These are phyloP conservation scores for Alitta virens DNA, from an alignment of 2,888 invertebrate genomes.

Conservation along the genomic window DNA sequence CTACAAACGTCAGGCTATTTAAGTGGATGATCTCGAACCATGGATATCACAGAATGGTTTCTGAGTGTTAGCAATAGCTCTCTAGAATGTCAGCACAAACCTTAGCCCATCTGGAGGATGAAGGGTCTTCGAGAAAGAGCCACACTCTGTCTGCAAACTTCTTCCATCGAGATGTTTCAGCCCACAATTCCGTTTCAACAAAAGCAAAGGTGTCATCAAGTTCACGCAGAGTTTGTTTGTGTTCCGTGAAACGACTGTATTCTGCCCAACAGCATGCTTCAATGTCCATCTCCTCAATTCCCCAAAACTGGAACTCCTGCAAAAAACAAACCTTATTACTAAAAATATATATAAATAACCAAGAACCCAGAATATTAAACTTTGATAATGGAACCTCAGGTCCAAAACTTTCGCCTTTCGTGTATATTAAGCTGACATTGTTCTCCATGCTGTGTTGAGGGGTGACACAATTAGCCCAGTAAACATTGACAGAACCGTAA, in stretches of 20 bases:
- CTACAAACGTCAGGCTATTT: no score
- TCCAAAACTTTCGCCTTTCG: no score
- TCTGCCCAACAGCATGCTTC: conserved; percentile 56
- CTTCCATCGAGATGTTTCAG: conserved; percentile 30
- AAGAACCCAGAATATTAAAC: no score
- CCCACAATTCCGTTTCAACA: conserved; percentile 37
- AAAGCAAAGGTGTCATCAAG: conserved; percentile 51
- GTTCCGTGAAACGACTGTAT: conserved; percentile 52
- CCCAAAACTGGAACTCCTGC: conserved; percentile 54
- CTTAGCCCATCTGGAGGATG: conserved; percentile 45
- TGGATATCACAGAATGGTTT: no score
- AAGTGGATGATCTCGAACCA: no score
- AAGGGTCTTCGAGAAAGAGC: conserved; percentile 50
- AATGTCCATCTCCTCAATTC: conserved; percentile 51
- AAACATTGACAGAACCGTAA: no score
- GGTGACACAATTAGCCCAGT: no score
- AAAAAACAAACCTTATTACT: not conserved
- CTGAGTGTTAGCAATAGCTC: no score
- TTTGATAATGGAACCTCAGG: no score
- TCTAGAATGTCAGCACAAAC: no score
- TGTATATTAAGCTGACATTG: no score
- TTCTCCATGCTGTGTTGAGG: no score
- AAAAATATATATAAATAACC: not conserved
- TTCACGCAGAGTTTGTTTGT: conserved; percentile 49
- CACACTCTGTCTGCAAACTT: conserved; percentile 41